phyloP scores from a whole-genome alignment of 2,113 vertebrate genomes.

The Tor tambroides region DNA sequence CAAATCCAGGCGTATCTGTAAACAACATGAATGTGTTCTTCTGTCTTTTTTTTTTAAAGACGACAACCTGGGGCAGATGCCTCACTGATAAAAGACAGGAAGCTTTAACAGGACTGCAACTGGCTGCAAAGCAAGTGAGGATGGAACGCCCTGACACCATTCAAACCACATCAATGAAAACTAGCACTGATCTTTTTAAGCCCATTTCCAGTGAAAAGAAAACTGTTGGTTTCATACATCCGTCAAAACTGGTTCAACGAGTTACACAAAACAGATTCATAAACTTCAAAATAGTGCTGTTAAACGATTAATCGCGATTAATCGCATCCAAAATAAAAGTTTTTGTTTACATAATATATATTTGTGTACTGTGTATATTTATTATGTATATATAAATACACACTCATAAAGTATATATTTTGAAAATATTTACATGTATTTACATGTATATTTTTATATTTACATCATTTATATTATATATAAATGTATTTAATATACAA shows the following conservation, averaged over 20 bases:
- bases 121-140: background rate
- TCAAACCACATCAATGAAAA: background rate
- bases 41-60: background rate
- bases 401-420: no score
- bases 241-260: conserved; percentile 30
- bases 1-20: background rate
- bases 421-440: no score
- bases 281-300: no score
- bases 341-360: no score
- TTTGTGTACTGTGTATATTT: no score
- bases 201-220: background rate
- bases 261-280: background rate
- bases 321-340: no score
- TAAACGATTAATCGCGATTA: no score
- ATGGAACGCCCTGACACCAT: background rate
- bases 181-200: background rate
- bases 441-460: no score
- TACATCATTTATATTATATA: no score
- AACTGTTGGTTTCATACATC: background rate
- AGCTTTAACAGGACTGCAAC: background rate
- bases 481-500: no score
- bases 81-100: conserved; percentile 4
- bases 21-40: background rate
- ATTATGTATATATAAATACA: no score
- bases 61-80: background rate